Conservation (phyloP, 1,140 invertebrate species). For the Drosophila carrolli region DNA sequence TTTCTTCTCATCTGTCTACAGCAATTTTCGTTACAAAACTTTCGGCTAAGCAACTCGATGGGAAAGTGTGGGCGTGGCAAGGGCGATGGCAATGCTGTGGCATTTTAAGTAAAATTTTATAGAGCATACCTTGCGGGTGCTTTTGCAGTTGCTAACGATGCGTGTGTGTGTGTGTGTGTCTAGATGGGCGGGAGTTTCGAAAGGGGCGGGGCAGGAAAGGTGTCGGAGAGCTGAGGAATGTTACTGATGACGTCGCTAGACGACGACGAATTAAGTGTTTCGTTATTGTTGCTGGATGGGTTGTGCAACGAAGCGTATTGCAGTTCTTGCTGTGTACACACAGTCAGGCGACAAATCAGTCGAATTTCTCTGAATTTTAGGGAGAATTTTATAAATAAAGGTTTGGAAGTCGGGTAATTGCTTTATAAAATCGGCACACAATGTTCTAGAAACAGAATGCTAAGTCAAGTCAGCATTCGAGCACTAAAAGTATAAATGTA, state of each 20-base stretch:
- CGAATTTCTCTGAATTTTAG: background rate
- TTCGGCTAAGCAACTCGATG: conserved; percentile 49
- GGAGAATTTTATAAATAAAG: background rate
- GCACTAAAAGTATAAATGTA: too few species aligned
- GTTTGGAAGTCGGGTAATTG: too few species aligned
- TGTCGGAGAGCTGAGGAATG: conserved; percentile 48
- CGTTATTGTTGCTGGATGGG: conserved; percentile 57
- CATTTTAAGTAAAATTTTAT: conserved; percentile 80
- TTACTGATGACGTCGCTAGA: conserved; percentile 59
- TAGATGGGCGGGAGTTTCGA: background rate
- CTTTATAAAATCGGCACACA: too few species aligned
- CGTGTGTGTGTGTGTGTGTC: conserved; percentile 6
- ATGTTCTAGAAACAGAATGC: too few species aligned
- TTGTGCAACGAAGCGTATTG: conserved; percentile 62
- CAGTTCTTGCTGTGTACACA: conserved; percentile 15
- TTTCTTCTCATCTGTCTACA: conserved; percentile 39
- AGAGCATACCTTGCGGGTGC: conserved; percentile 70
- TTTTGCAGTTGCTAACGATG: conserved; percentile 32
- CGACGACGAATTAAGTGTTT: conserved; percentile 72
- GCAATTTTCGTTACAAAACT: conserved; percentile 61
- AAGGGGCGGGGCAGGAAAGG: conserved; percentile 10
- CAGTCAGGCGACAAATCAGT: conserved; percentile 47
- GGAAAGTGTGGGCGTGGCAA: conserved; percentile 50
- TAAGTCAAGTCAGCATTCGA: too few species aligned
- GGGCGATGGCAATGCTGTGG: conserved; percentile 62